phyloP scores from a whole-genome alignment of 2,797 vertebrate genomes.

The Alcedo atthis region DNA sequence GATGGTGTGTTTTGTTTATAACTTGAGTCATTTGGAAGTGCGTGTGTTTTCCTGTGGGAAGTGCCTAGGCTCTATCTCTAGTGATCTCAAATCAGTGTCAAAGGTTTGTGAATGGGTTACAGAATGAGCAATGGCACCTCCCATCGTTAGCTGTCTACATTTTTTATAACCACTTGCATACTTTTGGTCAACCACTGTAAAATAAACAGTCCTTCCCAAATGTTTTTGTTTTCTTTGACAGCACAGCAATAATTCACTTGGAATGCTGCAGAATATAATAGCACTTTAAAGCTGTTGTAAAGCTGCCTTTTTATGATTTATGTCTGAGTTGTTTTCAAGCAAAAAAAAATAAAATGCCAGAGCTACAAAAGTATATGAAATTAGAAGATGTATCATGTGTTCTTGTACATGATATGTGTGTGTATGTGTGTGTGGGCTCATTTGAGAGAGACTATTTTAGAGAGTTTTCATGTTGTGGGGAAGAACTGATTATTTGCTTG shows the following conservation, averaged over 20 bases:
- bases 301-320: conserved; percentile 68
- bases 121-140: conserved; percentile 76
- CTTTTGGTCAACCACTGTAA: conserved; percentile 86
- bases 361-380: conserved; percentile 10
- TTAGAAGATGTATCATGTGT: conserved; percentile 17
- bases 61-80: conserved; percentile 10
- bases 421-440: not conserved
- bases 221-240: conserved; percentile 85
- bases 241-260: conserved; percentile 79
- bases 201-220: conserved; percentile 85
- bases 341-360: conserved; percentile 60
- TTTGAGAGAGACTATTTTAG: not conserved
- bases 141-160: conserved; percentile 79
- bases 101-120: conserved; percentile 79
- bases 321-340: conserved; percentile 54
- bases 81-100: conserved; percentile 60
- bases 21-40: not conserved
- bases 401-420: not conserved
- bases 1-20: not conserved
- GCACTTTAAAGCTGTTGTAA: conserved; percentile 65
- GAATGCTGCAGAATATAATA: conserved; percentile 74
- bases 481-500: not conserved
- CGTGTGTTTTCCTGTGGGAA: conserved; percentile 39
- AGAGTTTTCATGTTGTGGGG: not conserved
- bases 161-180: conserved; percentile 82